Evolutionary conservation across 2,113 vertebrate species (phyloP), one percentile per base, ranked within the genome.

Genomic region (Psittacula cyanocephala): DNA sequence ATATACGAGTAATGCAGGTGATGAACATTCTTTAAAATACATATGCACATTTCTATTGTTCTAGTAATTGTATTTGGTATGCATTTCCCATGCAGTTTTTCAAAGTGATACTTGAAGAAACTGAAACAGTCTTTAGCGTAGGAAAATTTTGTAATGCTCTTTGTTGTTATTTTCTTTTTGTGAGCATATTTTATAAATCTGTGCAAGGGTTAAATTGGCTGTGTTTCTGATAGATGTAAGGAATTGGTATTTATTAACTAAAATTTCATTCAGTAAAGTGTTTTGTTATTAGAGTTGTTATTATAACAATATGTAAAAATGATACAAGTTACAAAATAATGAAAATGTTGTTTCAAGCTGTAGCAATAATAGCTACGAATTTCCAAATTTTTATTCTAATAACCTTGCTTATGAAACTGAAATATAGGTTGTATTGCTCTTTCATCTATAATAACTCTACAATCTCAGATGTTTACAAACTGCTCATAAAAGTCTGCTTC

Each of bases 1-100:
- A 67, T 29, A 0, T 24, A 14, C 0, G 1, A 69, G 17, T 47
- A 81, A 67, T 1, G 1, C 7, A 27, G 28, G 25, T 47, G 18
- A 70, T 4, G 2, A 63, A 1, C 12, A 28, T 59, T 64, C 29
- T 59, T 84, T 67, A 71, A 75, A 87, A 85, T n/a, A 49, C 0
- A 41, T 46, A 27, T 72, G 37, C 1, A 13, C 4, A 27, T 86
- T 72, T 76, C 35, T 80, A 7, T 44, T 74, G 13, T 35, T 68
- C 23, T 59, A 85, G 10, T 5, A 60, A 60, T 2, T 24, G 11
- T 22, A 31, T 55, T 52, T 84, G 23, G 8, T 50, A 33, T 46
- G 11, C 2, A 14, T 5, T 62, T 63, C 17, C 9, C 5, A 59
- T 6, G 3, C 2, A 44, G 2, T 29, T 83, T 82, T 87, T 65